Base-by-base conservation (phyloP, 2,888 invertebrate genomes). In the Hirtodrosophila trivittata region DNA sequence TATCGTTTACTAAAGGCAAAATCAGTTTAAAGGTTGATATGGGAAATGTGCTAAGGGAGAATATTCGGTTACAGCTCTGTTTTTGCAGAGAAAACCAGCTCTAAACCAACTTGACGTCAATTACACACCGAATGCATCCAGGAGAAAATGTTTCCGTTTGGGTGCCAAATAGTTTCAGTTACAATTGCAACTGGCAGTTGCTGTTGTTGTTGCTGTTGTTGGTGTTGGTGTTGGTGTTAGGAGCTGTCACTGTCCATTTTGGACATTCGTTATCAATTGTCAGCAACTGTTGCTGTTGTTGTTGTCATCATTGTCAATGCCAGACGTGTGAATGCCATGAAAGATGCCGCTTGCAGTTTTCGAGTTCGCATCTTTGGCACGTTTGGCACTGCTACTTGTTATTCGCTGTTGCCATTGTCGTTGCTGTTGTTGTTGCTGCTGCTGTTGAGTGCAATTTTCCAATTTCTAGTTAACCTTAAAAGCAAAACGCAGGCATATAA, bases 391-490 rank as follows among this genome's bases (percentile, higher is more conserved):
- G n/a, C 65, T 46, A 13, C 62, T 50, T 66, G 54, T 47, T 49
- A 46, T 25, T 38, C n/a, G 45, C 1, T 28, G 28, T 12, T 52
- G 18, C 25, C 37, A 26, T 4, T 5, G 10, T 16, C 13, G 3
- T 28, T 16, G 35, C 45, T 10, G 33, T 25, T 45, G 32, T 18
- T 38, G 7, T 18, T 21, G 12, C 2, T 35, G 30, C 7, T 42
- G 52, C 8, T 39, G 55, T 43, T 58, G 77, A 64, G 60, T 81
- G 84, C 84, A 80, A 80, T 80, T 80, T 80, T 74, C 81, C 78
- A 81, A 84, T 80, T 80, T 81, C 78, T 67, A 81, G 77, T 77
- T 81, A 71, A 74, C 68, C 74, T 71, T 52, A 73, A 70, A 62
- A 57, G 70, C 67, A 66, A 56, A 69, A 67, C 59, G 49, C 70